Conservation (phyloP, 2,888 invertebrate genomes). For the Sphaerophoria taeniata region DNA sequence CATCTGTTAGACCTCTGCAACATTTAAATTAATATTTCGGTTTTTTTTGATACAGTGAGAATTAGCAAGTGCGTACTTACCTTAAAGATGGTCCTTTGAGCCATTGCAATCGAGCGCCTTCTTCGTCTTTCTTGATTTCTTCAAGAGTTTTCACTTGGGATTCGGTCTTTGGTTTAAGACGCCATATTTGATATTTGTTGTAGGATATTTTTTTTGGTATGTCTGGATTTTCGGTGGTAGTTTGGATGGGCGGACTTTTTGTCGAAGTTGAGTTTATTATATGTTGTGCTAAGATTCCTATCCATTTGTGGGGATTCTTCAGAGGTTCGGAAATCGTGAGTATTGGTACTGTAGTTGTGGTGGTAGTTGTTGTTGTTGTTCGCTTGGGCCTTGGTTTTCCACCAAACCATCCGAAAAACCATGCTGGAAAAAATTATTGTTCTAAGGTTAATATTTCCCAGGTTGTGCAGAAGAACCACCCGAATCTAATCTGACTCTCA, state of each 20-base stretch:
- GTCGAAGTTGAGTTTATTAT: slow-evolving; percentile 80
- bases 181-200: slow-evolving; percentile 84
- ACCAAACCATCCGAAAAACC: slow-evolving; percentile 84
- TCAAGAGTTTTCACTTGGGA: slow-evolving; percentile 82
- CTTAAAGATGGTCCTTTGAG: slow-evolving; percentile 85
- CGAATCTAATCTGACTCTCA: no score
- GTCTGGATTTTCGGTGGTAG: slow-evolving; percentile 76
- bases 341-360: slow-evolving; percentile 80
- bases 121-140: slow-evolving; percentile 82
- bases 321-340: slow-evolving; percentile 81
- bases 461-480: no score
- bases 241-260: slow-evolving; percentile 77
- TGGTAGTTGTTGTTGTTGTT: slow-evolving; percentile 78
- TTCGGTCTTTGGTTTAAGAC: slow-evolving; percentile 83
- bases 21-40: background rate
- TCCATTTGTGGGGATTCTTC: slow-evolving; percentile 82
- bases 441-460: background rate
- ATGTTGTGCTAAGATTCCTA: slow-evolving; percentile 81
- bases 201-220: slow-evolving; percentile 80
- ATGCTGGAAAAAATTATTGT: slow-evolving; percentile 77
- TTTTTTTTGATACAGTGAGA: background rate
- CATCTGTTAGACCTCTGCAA: slow-evolving; percentile 85
- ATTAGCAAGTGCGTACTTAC: slow-evolving; percentile 73
- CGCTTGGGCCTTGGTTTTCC: slow-evolving; percentile 76
- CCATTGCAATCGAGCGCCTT: slow-evolving; percentile 85